A percentile compares a stretch with the other conserved stretches of the same genome.
phyloP scores from a whole-genome alignment of 1,140 invertebrate species.

The Monomorium pharaonis region DNA sequence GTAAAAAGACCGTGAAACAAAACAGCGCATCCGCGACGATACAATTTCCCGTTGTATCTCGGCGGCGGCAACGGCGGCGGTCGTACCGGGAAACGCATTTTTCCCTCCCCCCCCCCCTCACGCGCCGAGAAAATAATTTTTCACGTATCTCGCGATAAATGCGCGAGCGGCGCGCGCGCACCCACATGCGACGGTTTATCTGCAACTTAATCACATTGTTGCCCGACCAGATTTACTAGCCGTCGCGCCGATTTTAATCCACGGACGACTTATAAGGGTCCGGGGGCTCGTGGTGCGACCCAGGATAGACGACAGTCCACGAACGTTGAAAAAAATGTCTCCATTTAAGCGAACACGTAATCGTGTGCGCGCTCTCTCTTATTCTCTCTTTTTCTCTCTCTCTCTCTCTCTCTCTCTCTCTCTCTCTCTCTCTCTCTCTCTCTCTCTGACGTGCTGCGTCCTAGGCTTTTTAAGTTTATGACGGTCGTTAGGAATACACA shows the following conservation, averaged over 20 bases:
- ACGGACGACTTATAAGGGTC: conserved; percentile 20
- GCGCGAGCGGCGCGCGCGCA: neutral
- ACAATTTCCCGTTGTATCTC: conserved; percentile 44
- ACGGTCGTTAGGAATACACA: conserved; percentile 8
- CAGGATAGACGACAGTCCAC: neutral
- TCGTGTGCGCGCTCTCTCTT: neutral
- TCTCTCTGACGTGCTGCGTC: neutral
- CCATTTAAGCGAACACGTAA: conserved; percentile 47
- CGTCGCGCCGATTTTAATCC: conserved; percentile 49
- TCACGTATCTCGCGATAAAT: conserved; percentile 47
- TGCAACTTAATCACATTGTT: conserved; percentile 50
- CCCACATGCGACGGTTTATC: conserved; percentile 16
- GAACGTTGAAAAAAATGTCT: conserved; percentile 39
- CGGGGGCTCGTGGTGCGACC: neutral
- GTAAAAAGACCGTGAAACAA: conserved; percentile 56
- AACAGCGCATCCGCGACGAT: conserved; percentile 46
- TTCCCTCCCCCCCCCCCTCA: no score
- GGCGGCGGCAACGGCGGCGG: neutral
- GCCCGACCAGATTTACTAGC: conserved; percentile 39
- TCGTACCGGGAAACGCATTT: conserved; percentile 45
- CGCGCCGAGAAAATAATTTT: conserved; percentile 49
- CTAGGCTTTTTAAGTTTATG: conserved; percentile 43
- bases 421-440: neutral
- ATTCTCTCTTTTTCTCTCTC: no score
- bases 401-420: neutral